Base-by-base conservation (phyloP, 2,888 invertebrate species). In the Lypha dubia region DNA sequence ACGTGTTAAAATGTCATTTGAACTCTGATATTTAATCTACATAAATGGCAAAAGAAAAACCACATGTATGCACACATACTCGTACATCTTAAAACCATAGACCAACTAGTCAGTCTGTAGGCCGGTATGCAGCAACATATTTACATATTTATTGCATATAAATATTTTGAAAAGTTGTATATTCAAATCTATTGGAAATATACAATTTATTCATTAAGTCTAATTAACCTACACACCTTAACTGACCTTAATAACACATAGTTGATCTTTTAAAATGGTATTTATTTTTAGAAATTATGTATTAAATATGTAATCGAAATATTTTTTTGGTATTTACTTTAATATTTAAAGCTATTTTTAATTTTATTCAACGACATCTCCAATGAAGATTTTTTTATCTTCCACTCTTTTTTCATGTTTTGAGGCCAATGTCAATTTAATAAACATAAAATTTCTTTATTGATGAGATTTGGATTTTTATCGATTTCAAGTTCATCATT, bases 401-500 rank as follows among this genome's bases (percentile, higher is more conserved):
- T 49, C 13, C 49, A 49, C 15, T 38, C 32, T 58, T 70, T 79
- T 44, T n/a, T 22, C 5, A 32, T 60, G n/a, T n/a, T n/a, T 83
- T 85, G 68, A 67, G 83, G 85, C 80, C 85, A 85, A 83, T 83
- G 85, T 38, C 80, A 83, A 53, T 73, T 24, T 58, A 68, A 80
- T 80, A 80, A 77, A 58, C 80, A 79, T 70, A 79, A 65, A n/a
- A 79, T 76, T 84, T 79, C 41, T 75, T 60, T 49, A 56, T 20
- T 17, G 13, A 49, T 67, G 9, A 11, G 51, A 8, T 58, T 65
- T 77, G 9, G 11, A 13, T 32, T 38, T 38, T 67, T 17, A 17
- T 41, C 8, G 71, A n/a, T 58, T 79, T 75, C 65, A 71, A 79
- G 79, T 76, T 79, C 70, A 76, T 22, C 22, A 70, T 65, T 49